Conservation (phyloP, 1,140 invertebrate genomes). For the Apis laboriosa region DNA sequence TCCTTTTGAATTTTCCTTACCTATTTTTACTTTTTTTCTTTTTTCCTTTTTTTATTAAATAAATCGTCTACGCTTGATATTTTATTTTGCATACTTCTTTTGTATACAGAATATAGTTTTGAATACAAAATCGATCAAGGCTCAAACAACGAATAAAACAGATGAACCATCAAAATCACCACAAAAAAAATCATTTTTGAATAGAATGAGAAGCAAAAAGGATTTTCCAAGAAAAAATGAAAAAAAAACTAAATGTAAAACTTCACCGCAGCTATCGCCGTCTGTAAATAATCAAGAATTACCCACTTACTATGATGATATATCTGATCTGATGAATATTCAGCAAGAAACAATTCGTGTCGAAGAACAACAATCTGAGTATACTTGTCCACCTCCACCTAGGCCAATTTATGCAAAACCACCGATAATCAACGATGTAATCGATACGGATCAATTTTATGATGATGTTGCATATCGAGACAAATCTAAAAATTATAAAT, state of each 20-base stretch:
- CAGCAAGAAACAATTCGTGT: constrained; percentile 6
- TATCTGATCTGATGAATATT: constrained; percentile 24
- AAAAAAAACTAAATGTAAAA: constrained; percentile 44
- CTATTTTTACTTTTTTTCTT: neutral
- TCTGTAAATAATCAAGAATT: constrained; percentile 12
- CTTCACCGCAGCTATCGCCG: neutral
- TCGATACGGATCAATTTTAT: constrained; percentile 57
- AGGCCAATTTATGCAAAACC: constrained; percentile 61
- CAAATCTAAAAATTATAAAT: constrained; percentile 1
- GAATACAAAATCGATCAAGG: constrained; percentile 11
- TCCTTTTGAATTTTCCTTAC: too few species aligned
- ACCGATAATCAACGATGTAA: neutral
- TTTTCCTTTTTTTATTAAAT: too few species aligned
- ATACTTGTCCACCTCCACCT: constrained; percentile 65
- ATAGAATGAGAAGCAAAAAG: constrained; percentile 56
- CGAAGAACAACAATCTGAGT: constrained; percentile 52
- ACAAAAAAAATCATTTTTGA: constrained; percentile 67
- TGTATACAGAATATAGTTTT: constrained; percentile 15
- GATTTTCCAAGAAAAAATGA: constrained; percentile 61
- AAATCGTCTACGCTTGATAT: neutral
- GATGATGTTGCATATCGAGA: constrained; percentile 60
- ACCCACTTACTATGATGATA: constrained; percentile 67
- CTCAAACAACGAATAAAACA: constrained; percentile 14
- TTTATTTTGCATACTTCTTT: neutral
- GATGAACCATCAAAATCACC: constrained; percentile 45